Conservation (phyloP, 2,113 vertebrate genomes). For the Caloenas nicobarica region DNA sequence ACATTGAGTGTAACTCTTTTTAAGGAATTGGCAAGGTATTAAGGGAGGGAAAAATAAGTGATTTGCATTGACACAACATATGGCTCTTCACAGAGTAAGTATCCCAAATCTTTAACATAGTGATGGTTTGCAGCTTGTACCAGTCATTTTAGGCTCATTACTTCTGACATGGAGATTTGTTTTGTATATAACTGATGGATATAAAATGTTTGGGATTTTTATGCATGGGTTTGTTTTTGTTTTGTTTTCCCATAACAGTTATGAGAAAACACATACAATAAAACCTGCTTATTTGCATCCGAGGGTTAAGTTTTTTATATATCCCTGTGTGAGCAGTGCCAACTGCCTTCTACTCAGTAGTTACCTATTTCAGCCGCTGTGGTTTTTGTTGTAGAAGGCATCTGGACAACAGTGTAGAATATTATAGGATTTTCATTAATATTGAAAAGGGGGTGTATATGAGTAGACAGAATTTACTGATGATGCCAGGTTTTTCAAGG, state of each 20-base stretch:
- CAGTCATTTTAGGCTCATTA: background rate
- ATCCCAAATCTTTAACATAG: background rate
- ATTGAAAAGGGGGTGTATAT: background rate
- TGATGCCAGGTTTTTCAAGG: background rate
- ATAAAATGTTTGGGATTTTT: background rate
- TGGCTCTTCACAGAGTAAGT: background rate
- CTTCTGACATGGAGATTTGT: background rate
- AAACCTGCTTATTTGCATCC: background rate
- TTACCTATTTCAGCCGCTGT: background rate
- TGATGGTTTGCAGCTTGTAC: background rate
- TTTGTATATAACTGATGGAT: background rate
- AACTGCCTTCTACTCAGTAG: background rate
- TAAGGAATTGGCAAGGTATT: background rate
- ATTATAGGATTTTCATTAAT: background rate
- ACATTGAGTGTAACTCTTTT: background rate
- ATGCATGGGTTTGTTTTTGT: rapidly evolving
- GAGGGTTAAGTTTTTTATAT: background rate
- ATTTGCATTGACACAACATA: background rate
- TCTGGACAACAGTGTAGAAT: background rate
- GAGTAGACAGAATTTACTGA: background rate
- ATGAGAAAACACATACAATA: too few relatives aligned
- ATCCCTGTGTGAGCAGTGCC: background rate
- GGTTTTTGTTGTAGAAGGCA: background rate
- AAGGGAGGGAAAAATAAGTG: background rate
- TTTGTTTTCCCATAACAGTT: background rate